phyloP scores from a whole-genome alignment of 2,888 invertebrate genomes.

The Drosophila helvetica region DNA sequence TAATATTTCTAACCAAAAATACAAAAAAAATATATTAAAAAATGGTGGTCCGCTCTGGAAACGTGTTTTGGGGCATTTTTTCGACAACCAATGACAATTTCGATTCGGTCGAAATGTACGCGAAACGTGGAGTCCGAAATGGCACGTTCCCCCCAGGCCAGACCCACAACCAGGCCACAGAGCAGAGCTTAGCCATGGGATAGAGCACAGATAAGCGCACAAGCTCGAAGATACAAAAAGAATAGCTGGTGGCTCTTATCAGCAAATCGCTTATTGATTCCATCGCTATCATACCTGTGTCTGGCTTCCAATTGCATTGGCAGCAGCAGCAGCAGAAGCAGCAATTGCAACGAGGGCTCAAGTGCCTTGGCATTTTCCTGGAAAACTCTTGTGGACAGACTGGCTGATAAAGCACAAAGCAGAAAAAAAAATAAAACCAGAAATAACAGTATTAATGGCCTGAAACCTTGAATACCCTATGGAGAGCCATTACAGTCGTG shows the following conservation, averaged over 20 bases:
- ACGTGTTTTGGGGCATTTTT: slow-evolving; percentile 63
- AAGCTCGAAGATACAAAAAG: slow-evolving; percentile 11
- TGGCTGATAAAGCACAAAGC: slow-evolving; percentile 61
- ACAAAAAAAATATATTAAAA: slow-evolving; percentile 61
- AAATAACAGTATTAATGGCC: background rate
- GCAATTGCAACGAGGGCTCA: slow-evolving; percentile 35
- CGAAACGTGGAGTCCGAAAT: slow-evolving; percentile 59
- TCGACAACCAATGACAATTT: slow-evolving; percentile 62
- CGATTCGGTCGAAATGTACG: slow-evolving; percentile 22
- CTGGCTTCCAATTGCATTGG: slow-evolving; percentile 49
- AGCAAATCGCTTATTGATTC: slow-evolving; percentile 48
- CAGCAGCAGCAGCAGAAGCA: slow-evolving; percentile 8
- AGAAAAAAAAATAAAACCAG: background rate
- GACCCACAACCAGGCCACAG: background rate
- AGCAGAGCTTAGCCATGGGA: slow-evolving; percentile 13
- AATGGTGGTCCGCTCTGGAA: slow-evolving; percentile 60
- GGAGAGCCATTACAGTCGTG: background rate
- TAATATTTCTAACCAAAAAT: slow-evolving; percentile 50
- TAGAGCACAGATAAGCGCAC: slow-evolving; percentile 22
- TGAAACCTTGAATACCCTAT: background rate
- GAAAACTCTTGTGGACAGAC: slow-evolving; percentile 52
- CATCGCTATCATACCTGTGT: slow-evolving; percentile 31
- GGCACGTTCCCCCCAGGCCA: slow-evolving; percentile 56
- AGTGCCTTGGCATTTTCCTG: slow-evolving; percentile 54
- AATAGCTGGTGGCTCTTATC: slow-evolving; percentile 44